Evolutionary conservation across 1,140 invertebrate species (phyloP), one percentile per base, ranked within the genome.

Genomic region (Parasteatoda tepidariorum): DNA sequence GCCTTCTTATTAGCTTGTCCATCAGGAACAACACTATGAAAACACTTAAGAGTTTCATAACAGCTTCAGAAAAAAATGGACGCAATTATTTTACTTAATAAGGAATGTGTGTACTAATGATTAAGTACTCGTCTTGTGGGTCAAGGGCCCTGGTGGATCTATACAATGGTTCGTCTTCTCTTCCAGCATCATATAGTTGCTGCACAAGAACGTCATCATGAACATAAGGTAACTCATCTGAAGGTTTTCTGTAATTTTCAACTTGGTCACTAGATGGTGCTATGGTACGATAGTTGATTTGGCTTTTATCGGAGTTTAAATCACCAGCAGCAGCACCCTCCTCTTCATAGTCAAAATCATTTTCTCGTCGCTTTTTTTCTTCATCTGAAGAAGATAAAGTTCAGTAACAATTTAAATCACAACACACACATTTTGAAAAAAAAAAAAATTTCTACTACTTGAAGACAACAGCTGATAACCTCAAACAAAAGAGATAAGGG

Each of bases 311-410:
- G 24, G 24, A 38, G 28, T 24, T 68, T 9, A 68, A 9, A 33
- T 79, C 76, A 3, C 76, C 76, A 2, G 76, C 64, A 15, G 76
- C 76, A 0, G 76, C 64, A 9, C 76, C 76, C 1, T 7, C 24
- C 34, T 79, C 76, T 38, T 79, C 76, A 34, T 79, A 79, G 18
- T 79, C 76, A 26, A 79, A 79, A n/a, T 79, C 62, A 11, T n/a
- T 9, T n/a, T n/a, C n/a, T n/a, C n/a, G n/a, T n/a, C n/a, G n/a
- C n/a, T n/a, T n/a, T n/a, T n/a, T n/a, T n/a, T n/a, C n/a, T n/a
- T n/a, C n/a, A n/a, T n/a, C n/a, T n/a, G n/a, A n/a, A n/a, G n/a
- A n/a, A n/a, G n/a, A n/a, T n/a, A n/a, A n/a, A n/a, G n/a, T n/a
- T n/a, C n/a, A n/a, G n/a, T n/a, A n/a, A n/a, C n/a, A n/a, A n/a